Base-by-base conservation (phyloP, 1,140 invertebrate genomes). In the Apolygus lucorum region DNA sequence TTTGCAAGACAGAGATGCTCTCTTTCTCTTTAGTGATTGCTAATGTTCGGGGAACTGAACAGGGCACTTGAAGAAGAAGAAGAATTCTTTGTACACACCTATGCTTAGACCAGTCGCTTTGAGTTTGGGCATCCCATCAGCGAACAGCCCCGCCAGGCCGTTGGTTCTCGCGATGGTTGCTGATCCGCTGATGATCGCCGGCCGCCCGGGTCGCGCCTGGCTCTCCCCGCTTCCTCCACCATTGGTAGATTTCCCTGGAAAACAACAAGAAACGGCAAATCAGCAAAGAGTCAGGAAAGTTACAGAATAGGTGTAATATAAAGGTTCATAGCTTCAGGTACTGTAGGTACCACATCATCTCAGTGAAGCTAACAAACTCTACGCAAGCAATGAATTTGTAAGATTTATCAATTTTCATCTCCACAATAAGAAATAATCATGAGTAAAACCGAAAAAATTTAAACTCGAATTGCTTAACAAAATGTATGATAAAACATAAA, bases 91-190 rank as follows among this genome's bases (percentile, higher is more conserved):
- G n/a, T n/a, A n/a, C 68, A 74, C n/a, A 73, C 73, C 72, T 59
- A 74, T 74, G 54, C 73, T 72, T 63, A 82, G 76, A 71, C 89
- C 89, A 67, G 89, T 90, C 49, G 90, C 84, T 77, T 89, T 91
- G 63, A 94, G 80, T 79, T 91, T 93, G 67, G 91, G 91, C 86
- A 94, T 93, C 62, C 90, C 90, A 66, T 89, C 91, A 72, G 90
- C 87, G 81, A 94, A 93, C 28, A 93, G 80, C 49, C 89, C 91
- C 68, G 88, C 90, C 52, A 94, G 80, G 59, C 83, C 82, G 68
- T 77, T 77, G 25, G 71, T 71, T 1, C 73, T 59, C n/a, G 68
- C 71, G 26, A 75, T 70, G 0, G 74, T 75, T 13, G 74, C 72
- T 4, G 74, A 71, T 1, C 71, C 73, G 25, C 70, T 71, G 54